phyloP scores from a whole-genome alignment of 1,140 invertebrate genomes.

The Danaus plexippus region DNA sequence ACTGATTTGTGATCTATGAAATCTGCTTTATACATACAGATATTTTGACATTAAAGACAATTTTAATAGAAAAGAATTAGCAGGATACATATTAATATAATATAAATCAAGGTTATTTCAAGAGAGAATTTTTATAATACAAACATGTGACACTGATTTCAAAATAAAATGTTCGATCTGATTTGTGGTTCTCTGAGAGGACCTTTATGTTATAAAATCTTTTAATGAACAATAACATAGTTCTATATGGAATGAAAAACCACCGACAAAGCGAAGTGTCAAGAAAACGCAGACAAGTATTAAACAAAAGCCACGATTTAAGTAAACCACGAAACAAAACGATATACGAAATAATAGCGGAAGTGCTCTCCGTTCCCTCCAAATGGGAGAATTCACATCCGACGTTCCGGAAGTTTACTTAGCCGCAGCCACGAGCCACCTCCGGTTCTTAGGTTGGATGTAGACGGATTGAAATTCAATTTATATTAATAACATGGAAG shows the following conservation, averaged over 20 bases:
- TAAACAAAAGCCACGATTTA: constrained; percentile 13
- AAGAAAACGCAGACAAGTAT: constrained; percentile 2
- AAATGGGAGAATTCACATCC: constrained; percentile 41
- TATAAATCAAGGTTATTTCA: too few relatives aligned
- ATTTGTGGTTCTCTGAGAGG: too few relatives aligned
- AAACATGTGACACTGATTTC: too few relatives aligned
- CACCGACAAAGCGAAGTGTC: constrained; percentile 3
- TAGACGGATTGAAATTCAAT: constrained; percentile 18
- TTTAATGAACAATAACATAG: constrained; percentile 2
- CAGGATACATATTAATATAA: too few relatives aligned
- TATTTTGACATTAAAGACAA: too few relatives aligned
- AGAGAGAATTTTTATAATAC: too few relatives aligned
- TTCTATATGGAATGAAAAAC: not conserved
- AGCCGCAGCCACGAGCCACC: constrained; percentile 20
- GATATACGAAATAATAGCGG: constrained; percentile 30
- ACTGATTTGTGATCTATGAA: too few relatives aligned
- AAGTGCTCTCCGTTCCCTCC: constrained; percentile 33
- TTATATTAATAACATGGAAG: constrained; percentile 10
- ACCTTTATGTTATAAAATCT: too few relatives aligned
- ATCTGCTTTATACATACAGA: too few relatives aligned
- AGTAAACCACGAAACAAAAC: constrained; percentile 32
- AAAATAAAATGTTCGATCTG: too few relatives aligned
- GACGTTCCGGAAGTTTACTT: constrained; percentile 34
- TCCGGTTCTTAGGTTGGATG: constrained; percentile 14
- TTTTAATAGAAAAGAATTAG: too few relatives aligned